Conservation (phyloP, 2,113 vertebrate genomes). For the Calidris pygmaea region DNA sequence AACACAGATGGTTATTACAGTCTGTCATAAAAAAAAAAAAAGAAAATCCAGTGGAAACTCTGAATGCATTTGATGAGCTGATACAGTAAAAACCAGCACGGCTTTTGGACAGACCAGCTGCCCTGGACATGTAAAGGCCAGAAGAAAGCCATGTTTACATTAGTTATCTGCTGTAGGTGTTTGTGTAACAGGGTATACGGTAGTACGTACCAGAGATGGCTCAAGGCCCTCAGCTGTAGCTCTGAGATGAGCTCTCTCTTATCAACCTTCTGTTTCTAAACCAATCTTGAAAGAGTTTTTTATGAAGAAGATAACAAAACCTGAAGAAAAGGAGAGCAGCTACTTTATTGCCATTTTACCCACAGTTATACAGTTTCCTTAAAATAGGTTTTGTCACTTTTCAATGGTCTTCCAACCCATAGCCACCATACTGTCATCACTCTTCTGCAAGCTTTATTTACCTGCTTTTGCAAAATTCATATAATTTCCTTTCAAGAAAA, state of each 20-base stretch:
- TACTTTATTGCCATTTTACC: neutral
- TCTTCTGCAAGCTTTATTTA: neutral
- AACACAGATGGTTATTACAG: constrained; percentile 14
- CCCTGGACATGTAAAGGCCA: neutral
- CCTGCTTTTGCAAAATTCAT: neutral
- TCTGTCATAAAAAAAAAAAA: neutral
- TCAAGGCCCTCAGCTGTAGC: neutral
- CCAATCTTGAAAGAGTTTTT: neutral
- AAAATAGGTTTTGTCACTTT: neutral
- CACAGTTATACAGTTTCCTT: neutral
- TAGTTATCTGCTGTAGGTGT: neutral
- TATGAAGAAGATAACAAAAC: neutral
- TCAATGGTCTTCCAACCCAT: neutral
- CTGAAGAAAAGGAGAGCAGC: neutral
- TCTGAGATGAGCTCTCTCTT: neutral
- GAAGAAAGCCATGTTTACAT: neutral
- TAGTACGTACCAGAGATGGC: neutral
- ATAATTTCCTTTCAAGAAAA: neutral
- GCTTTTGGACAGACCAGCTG: neutral
- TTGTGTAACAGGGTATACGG: neutral
- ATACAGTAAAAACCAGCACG: neutral
- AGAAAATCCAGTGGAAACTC: neutral
- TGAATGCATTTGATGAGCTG: neutral
- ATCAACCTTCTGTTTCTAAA: neutral
- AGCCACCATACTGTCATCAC: neutral